phyloP scores from a whole-genome alignment of 1,140 invertebrate species.

The Atta cephalotes region DNA sequence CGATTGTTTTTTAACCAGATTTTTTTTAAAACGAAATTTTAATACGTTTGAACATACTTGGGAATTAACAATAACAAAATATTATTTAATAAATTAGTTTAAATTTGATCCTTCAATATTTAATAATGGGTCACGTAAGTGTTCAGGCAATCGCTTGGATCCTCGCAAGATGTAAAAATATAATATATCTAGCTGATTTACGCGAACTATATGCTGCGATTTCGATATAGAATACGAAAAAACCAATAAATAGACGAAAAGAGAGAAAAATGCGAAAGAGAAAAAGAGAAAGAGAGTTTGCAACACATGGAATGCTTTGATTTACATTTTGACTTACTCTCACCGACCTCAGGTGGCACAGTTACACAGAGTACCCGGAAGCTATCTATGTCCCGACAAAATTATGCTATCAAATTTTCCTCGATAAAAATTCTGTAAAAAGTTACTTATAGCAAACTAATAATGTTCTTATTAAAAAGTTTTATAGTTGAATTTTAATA shows the following conservation, averaged over 20 bases:
- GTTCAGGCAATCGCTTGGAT: constrained; percentile 18
- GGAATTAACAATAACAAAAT: no score
- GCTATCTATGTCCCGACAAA: neutral
- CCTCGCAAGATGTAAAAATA: constrained; percentile 16
- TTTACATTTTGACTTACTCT: constrained; percentile 21
- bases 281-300: neutral
- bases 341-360: neutral
- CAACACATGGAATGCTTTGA: constrained; percentile 33
- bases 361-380: neutral
- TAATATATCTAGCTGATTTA: constrained; percentile 2
- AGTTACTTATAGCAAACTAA: neutral
- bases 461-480: neutral
- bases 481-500: neutral
- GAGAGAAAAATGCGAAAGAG: neutral
- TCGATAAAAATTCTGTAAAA: neutral
- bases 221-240: constrained; percentile 22
- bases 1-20: no score
- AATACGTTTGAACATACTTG: no score
- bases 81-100: no score
- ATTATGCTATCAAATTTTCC: neutral
- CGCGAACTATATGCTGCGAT: constrained; percentile 19
- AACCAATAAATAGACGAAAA: neutral
- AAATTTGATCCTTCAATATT: no score
- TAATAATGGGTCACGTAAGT: neutral
- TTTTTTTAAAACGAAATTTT: no score